Percentiles rank a stretch among this genome's conserved stretches.
Evolutionary conservation across 2,888 invertebrate genomes (phyloP).

Genomic region (Catocala sponsa): DNA sequence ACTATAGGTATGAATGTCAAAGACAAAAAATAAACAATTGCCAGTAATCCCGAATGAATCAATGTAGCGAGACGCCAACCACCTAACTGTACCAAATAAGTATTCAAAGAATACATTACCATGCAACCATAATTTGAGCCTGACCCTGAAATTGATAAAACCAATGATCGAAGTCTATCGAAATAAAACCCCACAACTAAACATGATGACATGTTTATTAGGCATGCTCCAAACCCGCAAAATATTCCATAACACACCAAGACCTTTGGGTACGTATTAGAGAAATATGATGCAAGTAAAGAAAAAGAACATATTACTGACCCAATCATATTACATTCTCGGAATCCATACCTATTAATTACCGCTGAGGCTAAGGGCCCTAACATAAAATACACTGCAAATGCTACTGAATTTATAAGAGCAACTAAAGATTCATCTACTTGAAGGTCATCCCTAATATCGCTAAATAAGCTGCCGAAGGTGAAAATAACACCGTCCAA

Average conservation of each 20-base stretch:
- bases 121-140: slow-evolving; percentile 75
- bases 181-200: slow-evolving; percentile 80
- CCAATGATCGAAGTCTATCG: slow-evolving; percentile 70
- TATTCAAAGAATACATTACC: slow-evolving; percentile 68
- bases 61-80: slow-evolving; percentile 73
- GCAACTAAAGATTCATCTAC: slow-evolving; percentile 63
- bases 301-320: slow-evolving; percentile 67
- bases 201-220: slow-evolving; percentile 71
- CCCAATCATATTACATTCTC: slow-evolving; percentile 73
- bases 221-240: slow-evolving; percentile 70
- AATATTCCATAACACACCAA: slow-evolving; percentile 68
- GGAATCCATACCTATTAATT: slow-evolving; percentile 78
- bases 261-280: slow-evolving; percentile 58
- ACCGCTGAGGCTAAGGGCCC: slow-evolving; percentile 74
- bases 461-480: slow-evolving; percentile 69
- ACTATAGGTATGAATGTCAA: slow-evolving; percentile 73
- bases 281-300: slow-evolving; percentile 68
- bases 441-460: slow-evolving; percentile 65
- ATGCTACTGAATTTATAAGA: slow-evolving; percentile 71
- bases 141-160: slow-evolving; percentile 66
- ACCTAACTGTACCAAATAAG: slow-evolving; percentile 61
- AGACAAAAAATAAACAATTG: slow-evolving; percentile 67
- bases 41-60: slow-evolving; percentile 72
- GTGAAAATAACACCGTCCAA: slow-evolving; percentile 72
- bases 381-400: slow-evolving; percentile 69